Conservation (phyloP, 1,140 invertebrate species). For the Drosophila parabipectinata region DNA sequence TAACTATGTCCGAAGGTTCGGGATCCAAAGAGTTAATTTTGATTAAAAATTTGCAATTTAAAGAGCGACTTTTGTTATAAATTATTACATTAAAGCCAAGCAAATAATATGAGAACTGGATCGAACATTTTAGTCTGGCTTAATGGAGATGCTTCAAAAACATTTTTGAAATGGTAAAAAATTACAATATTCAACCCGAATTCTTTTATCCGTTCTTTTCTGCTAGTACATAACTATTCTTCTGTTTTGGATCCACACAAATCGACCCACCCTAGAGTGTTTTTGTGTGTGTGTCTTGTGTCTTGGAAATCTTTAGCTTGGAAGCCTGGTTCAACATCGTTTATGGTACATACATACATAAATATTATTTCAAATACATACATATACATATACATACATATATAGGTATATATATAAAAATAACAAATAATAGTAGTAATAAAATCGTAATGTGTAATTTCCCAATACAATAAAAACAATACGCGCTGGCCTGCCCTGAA, state of each 20-base stretch:
- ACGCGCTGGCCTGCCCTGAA: conserved; percentile 67
- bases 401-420: conserved; percentile 73
- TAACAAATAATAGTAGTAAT: conserved; percentile 80
- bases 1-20: not conserved
- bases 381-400: conserved; percentile 59
- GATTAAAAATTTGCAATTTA: not conserved
- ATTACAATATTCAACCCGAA: no score
- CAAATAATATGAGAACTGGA: not conserved
- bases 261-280: conserved; percentile 15
- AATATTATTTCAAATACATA: conserved; percentile 74
- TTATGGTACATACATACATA: conserved; percentile 76
- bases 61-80: not conserved
- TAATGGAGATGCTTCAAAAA: not conserved
- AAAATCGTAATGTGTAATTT: conserved; percentile 80
- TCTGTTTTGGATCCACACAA: not conserved
- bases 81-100: not conserved
- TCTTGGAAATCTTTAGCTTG: conserved; percentile 66
- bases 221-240: no score
- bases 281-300: conserved; percentile 30
- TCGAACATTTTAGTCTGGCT: not conserved
- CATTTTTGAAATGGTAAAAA: not conserved
- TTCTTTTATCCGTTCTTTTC: no score
- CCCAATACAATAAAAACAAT: conserved; percentile 75
- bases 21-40: not conserved
- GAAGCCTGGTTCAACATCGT: conserved; percentile 77